A percentile compares a stretch with the other conserved stretches of the same genome.
These are phyloP conservation scores for Coregonus sp. DNA, from an alignment of 2,797 vertebrate genomes.

Conservation along the genomic window DNA sequence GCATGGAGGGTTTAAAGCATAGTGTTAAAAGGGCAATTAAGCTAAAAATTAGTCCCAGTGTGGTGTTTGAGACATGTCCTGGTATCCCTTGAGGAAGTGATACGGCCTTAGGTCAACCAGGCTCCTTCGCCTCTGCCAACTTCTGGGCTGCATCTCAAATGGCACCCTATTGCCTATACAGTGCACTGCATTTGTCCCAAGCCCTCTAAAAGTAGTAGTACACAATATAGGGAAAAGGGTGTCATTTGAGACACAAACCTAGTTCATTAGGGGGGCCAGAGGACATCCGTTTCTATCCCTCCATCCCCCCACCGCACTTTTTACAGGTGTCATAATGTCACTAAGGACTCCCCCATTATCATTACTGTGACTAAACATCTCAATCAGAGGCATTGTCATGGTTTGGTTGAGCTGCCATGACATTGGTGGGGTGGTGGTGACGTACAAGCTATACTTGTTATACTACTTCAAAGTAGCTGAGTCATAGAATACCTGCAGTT, in stretches of 20 bases:
- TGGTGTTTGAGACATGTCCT: slow-evolving; percentile 58
- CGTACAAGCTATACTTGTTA: too few species aligned
- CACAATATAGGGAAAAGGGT: neutral
- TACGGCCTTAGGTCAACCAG: slow-evolving; percentile 55
- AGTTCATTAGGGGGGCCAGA: slow-evolving; percentile 63
- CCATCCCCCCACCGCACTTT: neutral
- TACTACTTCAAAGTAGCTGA: neutral
- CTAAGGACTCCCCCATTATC: slow-evolving; percentile 23
- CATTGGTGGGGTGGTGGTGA: neutral
- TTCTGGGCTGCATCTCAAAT: neutral
- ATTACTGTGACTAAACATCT: slow-evolving; percentile 34
- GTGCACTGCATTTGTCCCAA: neutral
- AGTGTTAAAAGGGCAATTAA: slow-evolving; percentile 79
- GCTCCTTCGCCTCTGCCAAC: slow-evolving; percentile 55
- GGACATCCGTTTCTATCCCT: slow-evolving; percentile 51
- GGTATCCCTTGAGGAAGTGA: slow-evolving; percentile 52
- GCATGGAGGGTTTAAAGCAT: slow-evolving; percentile 66
- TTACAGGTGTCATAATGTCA: slow-evolving; percentile 26
- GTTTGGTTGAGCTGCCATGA: slow-evolving; percentile 9
- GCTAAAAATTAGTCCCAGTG: slow-evolving; percentile 76
- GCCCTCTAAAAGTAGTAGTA: neutral
- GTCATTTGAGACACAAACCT: neutral
- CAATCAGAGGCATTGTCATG: slow-evolving; percentile 5
- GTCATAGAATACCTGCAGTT: neutral
- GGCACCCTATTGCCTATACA: neutral